These are phyloP conservation scores for Calycopis cecrops DNA, from an alignment of 1,140 invertebrate genomes.

Conservation along the genomic window DNA sequence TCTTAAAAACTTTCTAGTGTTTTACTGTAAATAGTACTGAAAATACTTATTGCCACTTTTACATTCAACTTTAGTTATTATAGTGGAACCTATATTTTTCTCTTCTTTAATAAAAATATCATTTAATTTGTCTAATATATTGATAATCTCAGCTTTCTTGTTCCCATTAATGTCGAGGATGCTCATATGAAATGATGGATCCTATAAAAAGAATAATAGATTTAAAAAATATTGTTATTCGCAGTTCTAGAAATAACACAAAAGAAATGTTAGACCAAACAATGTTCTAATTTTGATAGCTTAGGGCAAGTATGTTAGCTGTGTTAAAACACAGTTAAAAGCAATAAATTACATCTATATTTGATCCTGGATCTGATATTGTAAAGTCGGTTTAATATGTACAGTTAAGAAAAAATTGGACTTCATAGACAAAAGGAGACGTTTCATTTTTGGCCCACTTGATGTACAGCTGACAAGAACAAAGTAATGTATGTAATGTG, in stretches of 20 bases:
- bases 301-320: neutral
- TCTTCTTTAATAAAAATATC: constrained; percentile 35
- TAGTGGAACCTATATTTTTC: constrained; percentile 25
- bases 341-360: too few species aligned
- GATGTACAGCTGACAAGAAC: too few species aligned
- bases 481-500: too few species aligned
- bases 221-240: neutral
- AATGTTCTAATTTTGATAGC: too few species aligned
- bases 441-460: too few species aligned
- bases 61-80: constrained; percentile 45
- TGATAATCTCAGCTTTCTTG: constrained; percentile 63
- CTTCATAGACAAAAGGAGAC: too few species aligned
- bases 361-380: too few species aligned
- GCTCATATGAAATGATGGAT: constrained; percentile 83
- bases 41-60: constrained; percentile 60
- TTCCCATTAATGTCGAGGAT: constrained; percentile 80
- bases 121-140: constrained; percentile 41
- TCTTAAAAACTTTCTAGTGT: constrained; percentile 16
- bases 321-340: neutral
- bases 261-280: too few species aligned
- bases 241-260: too few species aligned
- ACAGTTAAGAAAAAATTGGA: too few species aligned
- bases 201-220: constrained; percentile 59
- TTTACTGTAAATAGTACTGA: constrained; percentile 36
- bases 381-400: too few species aligned